Evolutionary conservation across 2,888 invertebrate species (phyloP).

Genomic region (Didymodactylos carnosus): DNA sequence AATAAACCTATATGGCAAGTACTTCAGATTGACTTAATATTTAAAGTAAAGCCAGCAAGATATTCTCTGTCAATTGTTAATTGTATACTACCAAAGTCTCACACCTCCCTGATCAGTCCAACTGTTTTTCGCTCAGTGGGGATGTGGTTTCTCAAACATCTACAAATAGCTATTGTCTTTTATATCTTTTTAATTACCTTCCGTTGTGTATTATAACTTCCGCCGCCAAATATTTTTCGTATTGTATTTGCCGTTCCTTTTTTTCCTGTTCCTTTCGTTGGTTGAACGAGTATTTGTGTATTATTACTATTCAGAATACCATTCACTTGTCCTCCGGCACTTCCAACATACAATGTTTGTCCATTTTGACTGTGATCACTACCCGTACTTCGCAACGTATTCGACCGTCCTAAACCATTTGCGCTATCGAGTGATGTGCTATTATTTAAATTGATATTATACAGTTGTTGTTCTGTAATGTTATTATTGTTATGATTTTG

Average conservation of each 20-base stretch:
- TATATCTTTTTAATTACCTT: not conserved
- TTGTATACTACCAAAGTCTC: too few relatives aligned
- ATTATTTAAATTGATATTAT: not conserved
- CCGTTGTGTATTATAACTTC: not conserved
- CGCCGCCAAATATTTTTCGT: not conserved
- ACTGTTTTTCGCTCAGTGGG: too few relatives aligned
- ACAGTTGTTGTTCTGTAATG: not conserved
- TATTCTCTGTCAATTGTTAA: too few relatives aligned
- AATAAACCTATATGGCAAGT: too few relatives aligned
- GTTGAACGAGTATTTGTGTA: not conserved
- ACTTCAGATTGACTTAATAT: too few relatives aligned
- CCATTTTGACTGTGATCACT: not conserved
- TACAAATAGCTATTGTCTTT: not conserved
- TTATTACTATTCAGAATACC: too few relatives aligned
- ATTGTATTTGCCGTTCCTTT: not conserved
- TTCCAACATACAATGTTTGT: not conserved
- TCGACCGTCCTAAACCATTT: not conserved
- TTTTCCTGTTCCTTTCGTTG: not conserved
- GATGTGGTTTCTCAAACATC: not conserved
- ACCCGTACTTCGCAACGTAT: not conserved
- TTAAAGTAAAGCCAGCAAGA: too few relatives aligned
- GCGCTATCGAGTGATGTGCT: not conserved
- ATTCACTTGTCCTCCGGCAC: not conserved
- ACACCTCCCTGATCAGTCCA: too few relatives aligned
- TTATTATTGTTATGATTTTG: too few relatives aligned